These are phyloP conservation scores for Zhuqinia jingwanae DNA, from an alignment of 2,888 invertebrate genomes.

Conservation along the genomic window DNA sequence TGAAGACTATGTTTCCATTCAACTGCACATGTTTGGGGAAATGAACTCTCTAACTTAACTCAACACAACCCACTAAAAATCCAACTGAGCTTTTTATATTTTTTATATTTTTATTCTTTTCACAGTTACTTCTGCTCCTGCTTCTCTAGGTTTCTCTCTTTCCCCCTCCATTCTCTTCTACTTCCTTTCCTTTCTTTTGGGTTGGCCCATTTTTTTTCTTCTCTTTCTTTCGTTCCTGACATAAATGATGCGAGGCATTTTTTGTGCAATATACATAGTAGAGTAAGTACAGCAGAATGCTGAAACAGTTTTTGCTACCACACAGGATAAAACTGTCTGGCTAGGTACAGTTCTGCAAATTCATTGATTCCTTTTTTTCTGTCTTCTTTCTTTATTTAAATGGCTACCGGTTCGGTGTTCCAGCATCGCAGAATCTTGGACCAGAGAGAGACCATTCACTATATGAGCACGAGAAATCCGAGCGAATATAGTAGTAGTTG, in stretches of 20 bases:
- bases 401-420: not conserved
- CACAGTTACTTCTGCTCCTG: not conserved
- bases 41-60: not conserved
- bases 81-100: not conserved
- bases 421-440: not conserved
- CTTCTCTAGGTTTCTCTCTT: not conserved
- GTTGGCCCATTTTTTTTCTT: not conserved
- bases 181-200: not conserved
- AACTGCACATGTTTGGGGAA: not conserved
- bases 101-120: too few species aligned
- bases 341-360: not conserved
- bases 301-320: too few species aligned
- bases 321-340: too few species aligned
- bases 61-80: not conserved
- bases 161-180: not conserved
- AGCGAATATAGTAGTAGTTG: not conserved
- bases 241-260: constrained; percentile 19
- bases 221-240: not conserved
- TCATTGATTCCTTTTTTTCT: constrained; percentile 29
- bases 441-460: not conserved
- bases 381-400: constrained; percentile 6
- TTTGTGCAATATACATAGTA: constrained; percentile 2
- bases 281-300: not conserved
- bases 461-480: too few species aligned
- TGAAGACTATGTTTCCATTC: too few species aligned